Conservation (phyloP, 2,113 vertebrate species). For the Geococcyx californianus region DNA sequence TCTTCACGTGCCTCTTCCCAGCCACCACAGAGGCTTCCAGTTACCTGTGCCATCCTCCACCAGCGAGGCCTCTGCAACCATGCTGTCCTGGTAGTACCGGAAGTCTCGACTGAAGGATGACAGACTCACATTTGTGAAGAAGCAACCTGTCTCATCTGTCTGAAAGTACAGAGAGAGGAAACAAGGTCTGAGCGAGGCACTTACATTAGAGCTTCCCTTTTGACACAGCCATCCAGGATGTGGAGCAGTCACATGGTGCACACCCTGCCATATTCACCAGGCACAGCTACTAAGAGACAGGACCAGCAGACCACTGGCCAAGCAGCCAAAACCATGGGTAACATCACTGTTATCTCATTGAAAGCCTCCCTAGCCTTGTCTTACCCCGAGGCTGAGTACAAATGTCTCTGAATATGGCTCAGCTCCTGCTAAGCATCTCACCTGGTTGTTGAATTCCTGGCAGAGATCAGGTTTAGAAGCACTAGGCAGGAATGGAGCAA, state of each 20-base stretch:
- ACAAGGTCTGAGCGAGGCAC: background rate
- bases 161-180: background rate
- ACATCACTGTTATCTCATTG: background rate
- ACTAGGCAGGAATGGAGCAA: background rate
- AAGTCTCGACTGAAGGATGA: conserved; percentile 53
- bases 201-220: background rate
- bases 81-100: background rate
- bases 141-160: conserved; percentile 70
- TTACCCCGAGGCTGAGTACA: background rate
- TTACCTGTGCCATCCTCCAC: conserved; percentile 69
- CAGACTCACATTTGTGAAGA: conserved; percentile 49
- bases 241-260: background rate
- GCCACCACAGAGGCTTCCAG: background rate
- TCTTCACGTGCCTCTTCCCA: background rate
- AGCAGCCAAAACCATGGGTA: background rate
- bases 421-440: conserved; percentile 11
- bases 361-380: background rate
- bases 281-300: background rate
- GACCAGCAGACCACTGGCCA: background rate
- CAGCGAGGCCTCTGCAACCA: conserved; percentile 27
- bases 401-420: fast-evolving
- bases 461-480: background rate
- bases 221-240: background rate
- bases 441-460: conserved; percentile 7
- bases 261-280: background rate